Evolutionary conservation across 2,888 invertebrate genomes (phyloP).

Genomic region (Morpho helenor): DNA sequence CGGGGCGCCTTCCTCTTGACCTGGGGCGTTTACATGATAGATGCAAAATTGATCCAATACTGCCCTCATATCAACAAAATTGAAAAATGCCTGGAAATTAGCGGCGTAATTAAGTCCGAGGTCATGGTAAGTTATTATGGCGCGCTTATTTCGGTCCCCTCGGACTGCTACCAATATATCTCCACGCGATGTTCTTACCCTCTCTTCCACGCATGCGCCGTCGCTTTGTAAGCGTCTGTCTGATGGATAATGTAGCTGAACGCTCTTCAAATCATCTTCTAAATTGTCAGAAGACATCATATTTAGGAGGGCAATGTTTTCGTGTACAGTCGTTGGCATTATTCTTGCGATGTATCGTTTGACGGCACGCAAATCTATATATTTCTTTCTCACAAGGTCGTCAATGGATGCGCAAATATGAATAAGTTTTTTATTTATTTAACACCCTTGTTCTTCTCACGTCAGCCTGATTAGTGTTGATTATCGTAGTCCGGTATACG

Average conservation of each 20-base stretch:
- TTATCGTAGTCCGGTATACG: constrained; percentile 29
- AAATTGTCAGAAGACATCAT: constrained; percentile 86
- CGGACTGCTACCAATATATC: constrained; percentile 95
- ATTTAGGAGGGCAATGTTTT: constrained; percentile 81
- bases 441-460: constrained; percentile 35
- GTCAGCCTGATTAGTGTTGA: constrained; percentile 29
- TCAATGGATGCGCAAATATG: not conserved
- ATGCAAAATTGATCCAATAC: constrained; percentile 96
- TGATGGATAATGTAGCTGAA: constrained; percentile 92
- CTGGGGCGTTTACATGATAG: constrained; percentile 98
- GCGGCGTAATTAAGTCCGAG: constrained; percentile 98
- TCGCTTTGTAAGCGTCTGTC: constrained; percentile 79
- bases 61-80: constrained; percentile 93
- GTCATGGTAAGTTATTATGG: constrained; percentile 99
- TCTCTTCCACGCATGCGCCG: constrained; percentile 81
- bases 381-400: constrained; percentile 3
- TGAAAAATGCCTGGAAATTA: constrained; percentile 96
- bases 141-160: constrained; percentile 94
- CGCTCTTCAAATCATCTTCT: constrained; percentile 95
- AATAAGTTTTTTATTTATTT: constrained; percentile 21
- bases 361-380: constrained; percentile 7
- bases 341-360: constrained; percentile 28
- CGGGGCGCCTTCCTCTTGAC: constrained; percentile 97
- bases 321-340: constrained; percentile 65
- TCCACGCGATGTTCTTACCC: constrained; percentile 95